Evolutionary conservation across 2,888 invertebrate species (phyloP), one percentile per base, ranked within the genome.

Genomic region (Drosophila conformis): DNA sequence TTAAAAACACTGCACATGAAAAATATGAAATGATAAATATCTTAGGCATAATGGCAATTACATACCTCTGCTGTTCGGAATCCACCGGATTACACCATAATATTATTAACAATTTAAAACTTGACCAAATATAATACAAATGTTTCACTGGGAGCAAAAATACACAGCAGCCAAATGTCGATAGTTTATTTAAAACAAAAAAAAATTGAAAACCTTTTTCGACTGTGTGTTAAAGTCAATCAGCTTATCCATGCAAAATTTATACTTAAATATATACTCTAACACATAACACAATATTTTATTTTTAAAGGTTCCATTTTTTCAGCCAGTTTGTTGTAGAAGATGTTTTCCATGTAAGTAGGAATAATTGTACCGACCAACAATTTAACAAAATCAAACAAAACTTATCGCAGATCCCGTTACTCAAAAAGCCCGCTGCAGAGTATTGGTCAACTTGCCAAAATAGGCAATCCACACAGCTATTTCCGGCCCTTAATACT

Each of bases 331-430:
- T 56, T n/a, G 4, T 29, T n/a, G 4, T 15, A n/a, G 38, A 79
- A 53, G 38, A 77, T 80, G 80, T 69, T 25, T 13, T 40, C 62
- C 29, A 31, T 62, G 80, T 80, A 68, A 80, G 80, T 80, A 15
- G 10, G 2, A 21, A 4, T 4, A 15, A 42, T 57, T 29, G 11
- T 27, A 1, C 1, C 6, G 18, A 31, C 1, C 2, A 40, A 0
- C 1, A 2, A 15, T 29, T 10, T 1, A n/a, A n/a, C 2, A 6
- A 21, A 10, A 4, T 15, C 15, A 3, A 13, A 31, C 7, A 6
- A 21, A 13, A 4, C 1, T 1, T 15, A 5, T 33, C 7, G 49
- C 27, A 76, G 76, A 60, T 66, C 38, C 31, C 63, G 76, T 15
- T 58, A 66, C n/a, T 56, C 54, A 27, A 72, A 42, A 21, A 15